These are phyloP conservation scores for Anseranas semipalmata DNA, from an alignment of 2,113 vertebrate species.

Conservation along the genomic window DNA sequence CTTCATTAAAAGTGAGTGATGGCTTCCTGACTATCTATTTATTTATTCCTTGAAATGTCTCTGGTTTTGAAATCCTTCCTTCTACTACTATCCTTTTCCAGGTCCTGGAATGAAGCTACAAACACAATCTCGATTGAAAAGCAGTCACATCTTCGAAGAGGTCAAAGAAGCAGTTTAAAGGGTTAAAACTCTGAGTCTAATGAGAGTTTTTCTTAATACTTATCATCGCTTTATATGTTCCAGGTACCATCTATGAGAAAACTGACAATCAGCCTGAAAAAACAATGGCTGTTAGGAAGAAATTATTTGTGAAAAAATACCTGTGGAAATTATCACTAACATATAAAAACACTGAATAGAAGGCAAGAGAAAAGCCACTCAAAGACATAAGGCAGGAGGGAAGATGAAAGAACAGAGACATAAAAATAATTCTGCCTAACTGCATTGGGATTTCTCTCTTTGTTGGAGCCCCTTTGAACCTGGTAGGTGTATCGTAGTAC, in stretches of 20 bases:
- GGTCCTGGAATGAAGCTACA: background rate
- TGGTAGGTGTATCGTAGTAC: background rate
- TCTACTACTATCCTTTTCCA: background rate
- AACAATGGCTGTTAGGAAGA: conserved; percentile 14
- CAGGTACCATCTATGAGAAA: background rate
- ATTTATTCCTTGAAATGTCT: background rate
- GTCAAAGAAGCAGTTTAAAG: background rate
- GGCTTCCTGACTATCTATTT: background rate
- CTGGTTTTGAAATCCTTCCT: background rate
- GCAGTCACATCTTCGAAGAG: background rate
- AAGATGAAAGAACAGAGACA: conserved; percentile 1
- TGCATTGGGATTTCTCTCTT: background rate
- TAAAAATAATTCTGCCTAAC: background rate
- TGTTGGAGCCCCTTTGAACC: background rate
- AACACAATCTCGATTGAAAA: background rate
- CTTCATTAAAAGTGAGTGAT: conserved; percentile 39
- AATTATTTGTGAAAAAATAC: conserved; percentile 32
- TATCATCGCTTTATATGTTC: background rate
- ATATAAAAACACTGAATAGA: background rate
- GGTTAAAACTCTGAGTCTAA: conserved; percentile 2
- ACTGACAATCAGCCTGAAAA: background rate
- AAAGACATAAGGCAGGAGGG: background rate
- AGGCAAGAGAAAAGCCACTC: conserved; percentile 22
- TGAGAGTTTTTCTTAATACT: background rate
- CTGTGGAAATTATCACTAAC: background rate